Percentiles rank a stretch among this genome's conserved stretches.
Evolutionary conservation across 1,140 invertebrate genomes (phyloP).

Genomic region (Lasioglossum baleicum): DNA sequence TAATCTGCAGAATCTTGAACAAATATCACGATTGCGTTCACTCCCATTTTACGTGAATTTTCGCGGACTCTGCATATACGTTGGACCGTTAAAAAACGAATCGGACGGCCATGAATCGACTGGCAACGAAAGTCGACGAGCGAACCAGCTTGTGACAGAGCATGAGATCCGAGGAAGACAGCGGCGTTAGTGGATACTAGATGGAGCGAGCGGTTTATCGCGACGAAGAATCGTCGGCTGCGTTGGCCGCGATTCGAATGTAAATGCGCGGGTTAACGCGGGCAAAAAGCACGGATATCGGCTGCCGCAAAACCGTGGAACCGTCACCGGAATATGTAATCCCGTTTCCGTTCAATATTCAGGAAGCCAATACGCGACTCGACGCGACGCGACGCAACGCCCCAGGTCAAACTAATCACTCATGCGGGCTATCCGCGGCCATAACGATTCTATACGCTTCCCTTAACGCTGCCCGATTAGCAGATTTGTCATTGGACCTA

Average conservation of each 20-base stretch:
- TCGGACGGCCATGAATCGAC: slow-evolving; percentile 23
- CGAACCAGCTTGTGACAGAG: neutral
- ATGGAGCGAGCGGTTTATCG: neutral
- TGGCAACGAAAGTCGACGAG: neutral
- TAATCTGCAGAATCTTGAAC: too few relatives aligned
- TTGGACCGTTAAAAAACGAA: neutral
- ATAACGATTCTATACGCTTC: slow-evolving; percentile 60
- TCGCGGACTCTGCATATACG: too few relatives aligned
- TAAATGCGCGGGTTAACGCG: neutral
- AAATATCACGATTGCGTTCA: too few relatives aligned
- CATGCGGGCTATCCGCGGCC: slow-evolving; percentile 38
- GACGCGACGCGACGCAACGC: slow-evolving; percentile 13
- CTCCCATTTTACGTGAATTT: too few relatives aligned
- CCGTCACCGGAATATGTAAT: slow-evolving; percentile 55
- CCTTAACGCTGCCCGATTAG: slow-evolving; percentile 61
- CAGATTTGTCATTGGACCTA: slow-evolving; percentile 67
- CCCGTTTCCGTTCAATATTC: slow-evolving; percentile 60
- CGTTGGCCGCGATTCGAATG: neutral
- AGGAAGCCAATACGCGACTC: slow-evolving; percentile 23
- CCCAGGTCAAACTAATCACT: slow-evolving; percentile 61
- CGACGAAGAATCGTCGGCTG: neutral
- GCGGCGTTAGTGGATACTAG: too few relatives aligned
- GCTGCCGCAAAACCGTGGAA: slow-evolving; percentile 25
- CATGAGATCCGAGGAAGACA: too few relatives aligned
- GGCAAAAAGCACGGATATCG: neutral